Evolutionary conservation across 2,888 invertebrate species (phyloP), one percentile per base, ranked within the genome.

Genomic region (Clusia tigrina): DNA sequence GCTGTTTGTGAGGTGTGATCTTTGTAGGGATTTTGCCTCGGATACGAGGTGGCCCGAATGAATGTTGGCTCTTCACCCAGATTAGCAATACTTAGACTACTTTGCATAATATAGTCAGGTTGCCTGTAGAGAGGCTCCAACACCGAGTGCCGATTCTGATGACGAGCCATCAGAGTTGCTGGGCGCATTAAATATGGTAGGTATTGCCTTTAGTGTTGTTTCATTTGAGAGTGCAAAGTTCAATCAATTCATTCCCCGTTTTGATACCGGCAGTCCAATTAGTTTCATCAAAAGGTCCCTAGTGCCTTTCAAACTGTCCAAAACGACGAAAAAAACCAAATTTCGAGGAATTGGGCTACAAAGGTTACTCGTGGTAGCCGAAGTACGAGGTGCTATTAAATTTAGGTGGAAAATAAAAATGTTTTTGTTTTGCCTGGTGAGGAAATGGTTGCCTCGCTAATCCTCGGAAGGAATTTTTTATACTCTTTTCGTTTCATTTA

Each of bases 191-290:
- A 60, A 54, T 54, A 25, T 25, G 17, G 60, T 58, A 20, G 32
- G 59, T 55, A 55, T 58, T 24, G 20, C 54, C 32, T 63, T 60
- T 58, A 53, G 24, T 12, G 53, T 17, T 51, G 20, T 42, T 52
- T 54, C 18, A 26, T 22, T 15, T 6, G n/a, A 12, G 3, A 25
- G 26, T 61, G 25, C 55, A 54, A 51, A 55, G 20, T 54, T 55
- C 54, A 54, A 18, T 24, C 1, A 53, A 26, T 56, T 56, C 23
- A 6, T 54, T n/a, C 60, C 57, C 52, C 52, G 62, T 54, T 62
- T 65, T 54, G 65, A 62, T 57, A 65, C 62, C 6, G 60, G 65
- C 26, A 65, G 65, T 54, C 58, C 59, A 6, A 38, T 53, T 62
- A 62, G 53, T 51, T 62, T 61, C n/a, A 24, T 58, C 1, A 26